Evolutionary conservation across 2,113 vertebrate species (phyloP), one percentile per base, ranked within the genome.

Genomic region (Sigmodon hispidus): DNA sequence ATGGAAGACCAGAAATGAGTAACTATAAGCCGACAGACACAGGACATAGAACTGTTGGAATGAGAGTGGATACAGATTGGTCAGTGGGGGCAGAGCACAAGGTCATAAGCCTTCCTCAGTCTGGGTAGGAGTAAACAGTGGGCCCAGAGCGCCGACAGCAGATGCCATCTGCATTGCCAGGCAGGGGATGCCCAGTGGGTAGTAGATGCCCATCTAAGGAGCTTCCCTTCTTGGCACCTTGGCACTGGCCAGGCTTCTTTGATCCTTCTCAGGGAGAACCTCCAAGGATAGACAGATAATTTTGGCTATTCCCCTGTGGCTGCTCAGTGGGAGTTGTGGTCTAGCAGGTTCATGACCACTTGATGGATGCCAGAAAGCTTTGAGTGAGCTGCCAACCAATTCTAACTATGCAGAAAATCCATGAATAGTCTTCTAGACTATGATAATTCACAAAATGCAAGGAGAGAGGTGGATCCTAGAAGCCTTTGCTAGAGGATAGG

Each of bases 381-480:
- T 1, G 7, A 1, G 7, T 12, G 67, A 11, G n/a, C n/a, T 73
- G 89, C 75, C 93, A 57, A 15, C 45, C 7, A 57, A 1, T 4
- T 24, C 73, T 0, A 7, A 76, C 19, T 13, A 63, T 15, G 57
- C 50, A 45, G 85, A 89, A 87, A 91, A 84, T 4, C 40, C 19
- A 6, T 13, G 29, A 31, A 3, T 45, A 21, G 76, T 70, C 75
- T 87, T 57, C 36, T 24, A 40, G 95, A 80, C 59, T 16, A 10
- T 50, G 11, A 2, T 80, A 59, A 72, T 43, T n/a, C 5, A 80
- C 61, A 26, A 55, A 15, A 85, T 0, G 4, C 1, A 0, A 61
- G 57, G 80, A 3, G 16, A 13, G 45, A 1, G 29, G 29, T 1
- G 4, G 88, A 2, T 1, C 6, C 24, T 0, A 0, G 16, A 45